A percentile compares a stretch with the other conserved stretches of the same genome.
phyloP scores from a whole-genome alignment of 2,113 vertebrate species.

The Trematomus loennbergii region DNA sequence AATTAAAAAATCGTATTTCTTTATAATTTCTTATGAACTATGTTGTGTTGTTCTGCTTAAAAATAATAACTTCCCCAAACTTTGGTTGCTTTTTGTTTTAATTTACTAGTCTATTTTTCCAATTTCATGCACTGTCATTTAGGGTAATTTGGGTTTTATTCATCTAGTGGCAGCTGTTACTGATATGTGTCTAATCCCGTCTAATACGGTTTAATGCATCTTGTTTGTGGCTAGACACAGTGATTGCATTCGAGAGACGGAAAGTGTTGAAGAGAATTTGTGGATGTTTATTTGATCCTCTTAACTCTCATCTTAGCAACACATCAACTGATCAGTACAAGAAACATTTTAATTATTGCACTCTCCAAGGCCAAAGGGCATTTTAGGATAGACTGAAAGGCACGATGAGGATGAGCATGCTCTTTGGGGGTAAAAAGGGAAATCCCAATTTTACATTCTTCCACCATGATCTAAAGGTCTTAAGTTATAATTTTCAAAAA shows the following conservation, averaged over 20 bases:
- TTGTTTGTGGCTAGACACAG: conserved; percentile 53
- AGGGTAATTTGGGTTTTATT: conserved; percentile 48
- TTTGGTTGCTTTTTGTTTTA: neutral
- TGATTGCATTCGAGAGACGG: conserved; percentile 50
- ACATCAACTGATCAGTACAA: neutral
- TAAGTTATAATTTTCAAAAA: neutral
- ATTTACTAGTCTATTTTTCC: neutral
- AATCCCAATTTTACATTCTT: neutral
- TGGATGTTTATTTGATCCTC: conserved; percentile 27
- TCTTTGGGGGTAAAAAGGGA: neutral
- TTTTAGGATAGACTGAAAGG: neutral
- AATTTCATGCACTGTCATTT: conserved; percentile 30
- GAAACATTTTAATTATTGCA: neutral
- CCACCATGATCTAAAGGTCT: too few relatives aligned
- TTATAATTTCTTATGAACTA: neutral
- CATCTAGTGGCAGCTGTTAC: conserved; percentile 66
- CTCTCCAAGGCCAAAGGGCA: too few relatives aligned
- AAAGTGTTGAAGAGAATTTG: conserved; percentile 35
- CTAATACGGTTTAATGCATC: conserved; percentile 60
- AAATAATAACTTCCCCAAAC: neutral
- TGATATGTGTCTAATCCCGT: conserved; percentile 69
- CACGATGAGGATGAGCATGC: neutral
- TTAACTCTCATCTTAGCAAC: conserved; percentile 14
- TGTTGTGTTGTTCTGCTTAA: neutral
- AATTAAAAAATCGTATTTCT: neutral